A percentile compares a stretch with the other conserved stretches of the same genome.
These are phyloP conservation scores for Platysternon megacephalum DNA, from an alignment of 2,113 vertebrate species.

Conservation along the genomic window DNA sequence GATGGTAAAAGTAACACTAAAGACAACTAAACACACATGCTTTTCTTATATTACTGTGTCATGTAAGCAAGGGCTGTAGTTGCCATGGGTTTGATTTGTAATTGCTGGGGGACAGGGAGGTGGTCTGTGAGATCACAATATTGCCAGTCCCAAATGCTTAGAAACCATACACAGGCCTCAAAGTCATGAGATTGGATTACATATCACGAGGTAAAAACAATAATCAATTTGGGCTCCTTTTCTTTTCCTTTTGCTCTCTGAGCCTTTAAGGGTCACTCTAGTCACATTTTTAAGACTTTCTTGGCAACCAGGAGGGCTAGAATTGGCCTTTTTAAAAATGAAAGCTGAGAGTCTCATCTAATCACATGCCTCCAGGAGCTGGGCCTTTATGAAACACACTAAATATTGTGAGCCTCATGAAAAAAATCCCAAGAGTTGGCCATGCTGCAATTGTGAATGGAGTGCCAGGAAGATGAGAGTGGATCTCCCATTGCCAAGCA, in stretches of 20 bases:
- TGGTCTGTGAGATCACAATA: neutral
- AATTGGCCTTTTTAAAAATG: neutral
- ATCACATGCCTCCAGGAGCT: fast-evolving
- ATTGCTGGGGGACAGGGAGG: neutral
- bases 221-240: neutral
- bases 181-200: neutral
- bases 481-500: neutral
- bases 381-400: neutral
- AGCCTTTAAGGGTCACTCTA: neutral
- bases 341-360: neutral
- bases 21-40: neutral
- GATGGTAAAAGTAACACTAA: neutral
- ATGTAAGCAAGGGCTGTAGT: neutral
- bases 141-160: neutral
- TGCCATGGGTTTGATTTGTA: neutral
- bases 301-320: neutral
- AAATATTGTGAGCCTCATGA: fast-evolving
- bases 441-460: neutral
- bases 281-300: neutral
- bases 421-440: neutral
- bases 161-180: neutral
- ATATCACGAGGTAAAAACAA: neutral
- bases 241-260: neutral
- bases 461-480: too few relatives aligned
- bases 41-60: neutral